Percentiles rank a stretch among this genome's conserved stretches.
These are phyloP conservation scores for Clangula hyemalis DNA, from an alignment of 2,797 vertebrate species.

Conservation along the genomic window DNA sequence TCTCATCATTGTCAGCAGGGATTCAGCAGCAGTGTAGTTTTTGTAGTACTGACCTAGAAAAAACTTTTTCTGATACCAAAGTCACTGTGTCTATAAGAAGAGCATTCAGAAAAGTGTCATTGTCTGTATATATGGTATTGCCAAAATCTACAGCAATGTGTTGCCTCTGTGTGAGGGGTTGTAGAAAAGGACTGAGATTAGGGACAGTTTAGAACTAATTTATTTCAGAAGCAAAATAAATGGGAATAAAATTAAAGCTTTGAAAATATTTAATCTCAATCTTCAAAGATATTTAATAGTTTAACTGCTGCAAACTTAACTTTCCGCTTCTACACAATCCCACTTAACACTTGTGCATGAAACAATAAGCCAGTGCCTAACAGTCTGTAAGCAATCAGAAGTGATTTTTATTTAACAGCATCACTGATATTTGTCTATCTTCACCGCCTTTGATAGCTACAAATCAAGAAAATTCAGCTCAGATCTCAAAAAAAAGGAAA, in stretches of 20 bases:
- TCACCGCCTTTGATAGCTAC: neutral
- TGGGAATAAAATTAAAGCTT: neutral
- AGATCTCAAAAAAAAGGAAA: constrained; percentile 20
- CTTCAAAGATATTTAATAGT: neutral
- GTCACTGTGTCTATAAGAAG: neutral
- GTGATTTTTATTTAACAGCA: neutral
- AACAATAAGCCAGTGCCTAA: neutral
- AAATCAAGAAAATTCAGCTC: neutral
- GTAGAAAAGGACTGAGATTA: neutral
- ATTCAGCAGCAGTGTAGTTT: neutral
- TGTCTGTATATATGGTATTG: neutral
- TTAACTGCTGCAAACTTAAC: neutral
- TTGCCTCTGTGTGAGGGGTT: neutral
- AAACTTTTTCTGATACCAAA: neutral
- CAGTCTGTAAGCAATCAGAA: neutral
- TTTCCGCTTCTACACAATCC: neutral
- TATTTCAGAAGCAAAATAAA: neutral
- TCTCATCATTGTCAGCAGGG: neutral
- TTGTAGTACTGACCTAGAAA: neutral
- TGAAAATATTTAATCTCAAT: neutral
- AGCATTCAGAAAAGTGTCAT: neutral
- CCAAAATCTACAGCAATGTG: neutral
- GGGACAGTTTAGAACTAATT: neutral
- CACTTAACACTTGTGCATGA: neutral
- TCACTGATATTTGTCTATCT: neutral